Evolutionary conservation across 1,140 invertebrate genomes (phyloP).

Genomic region (Stegodyphus dumicola): DNA sequence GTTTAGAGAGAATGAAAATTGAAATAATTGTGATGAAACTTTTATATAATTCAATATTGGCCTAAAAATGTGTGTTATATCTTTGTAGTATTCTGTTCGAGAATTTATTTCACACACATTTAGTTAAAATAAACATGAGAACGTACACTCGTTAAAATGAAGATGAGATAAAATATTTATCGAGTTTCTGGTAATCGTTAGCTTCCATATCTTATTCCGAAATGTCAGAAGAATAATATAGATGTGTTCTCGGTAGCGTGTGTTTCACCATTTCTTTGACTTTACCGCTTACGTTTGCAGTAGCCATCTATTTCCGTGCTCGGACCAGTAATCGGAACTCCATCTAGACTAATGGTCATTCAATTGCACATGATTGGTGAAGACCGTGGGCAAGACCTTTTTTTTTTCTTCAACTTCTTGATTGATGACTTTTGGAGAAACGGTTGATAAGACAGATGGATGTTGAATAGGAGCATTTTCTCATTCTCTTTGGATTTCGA

Average conservation of each 20-base stretch:
- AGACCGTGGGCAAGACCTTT: constrained; percentile 23
- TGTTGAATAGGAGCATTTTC: neutral
- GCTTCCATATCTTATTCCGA: too few species aligned
- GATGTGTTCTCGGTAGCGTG: neutral
- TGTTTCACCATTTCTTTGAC: neutral
- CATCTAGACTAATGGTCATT: constrained; percentile 24
- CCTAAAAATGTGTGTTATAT: too few species aligned
- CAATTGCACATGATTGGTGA: constrained; percentile 23
- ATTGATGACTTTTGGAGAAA: constrained; percentile 3
- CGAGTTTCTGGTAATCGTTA: neutral
- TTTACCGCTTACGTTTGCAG: neutral
- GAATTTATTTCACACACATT: too few species aligned
- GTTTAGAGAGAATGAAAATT: too few species aligned
- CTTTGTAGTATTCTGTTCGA: too few species aligned
- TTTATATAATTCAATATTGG: too few species aligned
- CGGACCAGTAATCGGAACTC: constrained; percentile 6
- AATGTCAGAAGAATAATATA: neutral
- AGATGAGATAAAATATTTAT: too few species aligned
- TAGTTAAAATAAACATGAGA: too few species aligned
- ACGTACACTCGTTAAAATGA: too few species aligned
- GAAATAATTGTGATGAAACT: too few species aligned
- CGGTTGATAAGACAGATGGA: neutral
- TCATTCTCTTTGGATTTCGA: neutral
- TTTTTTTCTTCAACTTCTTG: neutral
- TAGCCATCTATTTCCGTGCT: neutral